Evolutionary conservation across 2,888 invertebrate species (phyloP).

Genomic region (Shargacucullia verbasci): DNA sequence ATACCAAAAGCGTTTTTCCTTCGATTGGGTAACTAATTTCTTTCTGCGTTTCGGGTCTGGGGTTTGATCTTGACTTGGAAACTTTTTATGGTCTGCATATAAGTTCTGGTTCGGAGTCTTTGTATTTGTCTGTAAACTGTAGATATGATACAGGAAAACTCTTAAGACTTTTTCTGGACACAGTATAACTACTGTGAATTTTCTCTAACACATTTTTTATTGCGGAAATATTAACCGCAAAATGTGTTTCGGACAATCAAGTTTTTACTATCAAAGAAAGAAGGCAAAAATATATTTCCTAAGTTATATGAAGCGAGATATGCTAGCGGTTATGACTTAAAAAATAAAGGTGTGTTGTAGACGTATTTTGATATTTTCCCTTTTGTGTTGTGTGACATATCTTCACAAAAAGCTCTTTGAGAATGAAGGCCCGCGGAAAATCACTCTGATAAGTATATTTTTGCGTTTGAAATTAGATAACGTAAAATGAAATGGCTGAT

Average conservation of each 20-base stretch:
- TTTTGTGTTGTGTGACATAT: constrained; percentile 20
- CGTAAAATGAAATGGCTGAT: not conserved
- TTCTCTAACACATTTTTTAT: constrained; percentile 17
- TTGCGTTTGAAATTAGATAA: not conserved
- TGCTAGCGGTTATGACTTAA: constrained; percentile 3
- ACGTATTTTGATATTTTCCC: constrained; percentile 2
- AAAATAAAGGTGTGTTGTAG: constrained; percentile 29
- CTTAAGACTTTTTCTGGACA: too few species aligned
- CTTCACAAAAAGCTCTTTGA: constrained; percentile 2
- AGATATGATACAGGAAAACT: too few species aligned
- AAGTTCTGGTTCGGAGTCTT: too few species aligned
- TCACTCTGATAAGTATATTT: constrained; percentile 8
- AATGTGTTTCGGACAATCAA: constrained; percentile 12
- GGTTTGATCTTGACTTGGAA: too few species aligned
- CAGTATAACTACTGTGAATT: too few species aligned
- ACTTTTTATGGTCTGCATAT: too few species aligned
- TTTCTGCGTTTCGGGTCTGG: too few species aligned
- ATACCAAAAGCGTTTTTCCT: too few species aligned
- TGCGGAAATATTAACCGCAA: constrained; percentile 1
- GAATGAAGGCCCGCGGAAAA: constrained; percentile 5
- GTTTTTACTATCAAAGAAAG: constrained; percentile 17
- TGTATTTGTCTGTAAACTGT: too few species aligned
- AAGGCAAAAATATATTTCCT: constrained; percentile 3
- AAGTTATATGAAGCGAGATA: constrained; percentile 10
- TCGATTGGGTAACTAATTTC: too few species aligned